Evolutionary conservation across 2,888 invertebrate species (phyloP).

Genomic region (Stramonita haemastoma): DNA sequence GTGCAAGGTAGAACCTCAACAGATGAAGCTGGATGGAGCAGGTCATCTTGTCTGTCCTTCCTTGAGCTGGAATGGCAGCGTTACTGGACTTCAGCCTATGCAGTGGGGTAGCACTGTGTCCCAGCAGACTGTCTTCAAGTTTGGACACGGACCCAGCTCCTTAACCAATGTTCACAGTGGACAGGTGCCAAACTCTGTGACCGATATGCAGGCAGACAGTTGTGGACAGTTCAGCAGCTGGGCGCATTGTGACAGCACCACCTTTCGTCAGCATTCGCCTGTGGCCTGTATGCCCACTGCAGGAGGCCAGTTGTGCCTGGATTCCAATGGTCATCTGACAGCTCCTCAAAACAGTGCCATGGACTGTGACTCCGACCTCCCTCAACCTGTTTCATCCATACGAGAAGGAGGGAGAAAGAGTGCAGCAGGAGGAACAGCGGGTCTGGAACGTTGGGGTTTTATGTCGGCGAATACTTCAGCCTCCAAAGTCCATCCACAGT

Average conservation of each 20-base stretch:
- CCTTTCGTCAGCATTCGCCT: background rate
- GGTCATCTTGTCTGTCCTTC: constrained; percentile 14
- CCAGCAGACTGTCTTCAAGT: no score
- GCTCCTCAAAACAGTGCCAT: background rate
- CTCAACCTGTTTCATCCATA: background rate
- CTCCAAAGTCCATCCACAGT: background rate
- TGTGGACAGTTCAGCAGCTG: constrained; percentile 11
- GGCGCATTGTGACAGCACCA: background rate
- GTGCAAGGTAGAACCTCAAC: constrained; percentile 53
- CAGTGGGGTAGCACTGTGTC: background rate
- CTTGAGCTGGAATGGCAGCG: background rate
- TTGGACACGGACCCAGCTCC: no score
- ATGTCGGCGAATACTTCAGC: background rate
- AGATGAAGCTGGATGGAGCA: constrained; percentile 41
- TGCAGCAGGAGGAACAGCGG: background rate
- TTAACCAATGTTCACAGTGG: background rate
- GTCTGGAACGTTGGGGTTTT: background rate
- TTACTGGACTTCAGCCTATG: no score
- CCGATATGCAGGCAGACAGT: background rate
- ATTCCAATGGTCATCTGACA: constrained; percentile 41
- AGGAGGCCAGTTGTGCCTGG: constrained; percentile 39
- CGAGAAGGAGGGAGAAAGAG: background rate
- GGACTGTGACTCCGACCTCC: constrained; percentile 19
- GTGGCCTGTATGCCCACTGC: background rate
- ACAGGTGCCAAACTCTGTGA: background rate